Percentiles rank a stretch among this genome's conserved stretches.
Evolutionary conservation across 2,888 invertebrate species (phyloP).

Genomic region (Lacanobia oleracea): DNA sequence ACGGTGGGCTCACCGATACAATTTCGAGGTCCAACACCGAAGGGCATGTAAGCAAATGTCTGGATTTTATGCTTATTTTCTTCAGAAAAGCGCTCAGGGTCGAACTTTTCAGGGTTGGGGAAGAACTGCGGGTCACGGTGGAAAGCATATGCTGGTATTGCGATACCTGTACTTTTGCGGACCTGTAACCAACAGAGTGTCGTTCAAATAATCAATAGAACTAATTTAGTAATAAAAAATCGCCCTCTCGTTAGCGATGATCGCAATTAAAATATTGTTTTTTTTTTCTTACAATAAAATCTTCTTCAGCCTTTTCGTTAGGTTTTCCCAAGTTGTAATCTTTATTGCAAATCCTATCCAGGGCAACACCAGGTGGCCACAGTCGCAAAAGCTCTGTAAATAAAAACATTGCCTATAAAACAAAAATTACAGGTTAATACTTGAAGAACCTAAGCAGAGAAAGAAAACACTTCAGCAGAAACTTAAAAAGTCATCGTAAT

Average conservation of each 20-base stretch:
- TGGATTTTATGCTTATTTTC: conserved; percentile 84
- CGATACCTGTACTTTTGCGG: conserved; percentile 46
- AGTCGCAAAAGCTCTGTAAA: conserved; percentile 23
- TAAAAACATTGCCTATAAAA: neutral
- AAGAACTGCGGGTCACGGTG: conserved; percentile 72
- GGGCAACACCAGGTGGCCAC: conserved; percentile 83
- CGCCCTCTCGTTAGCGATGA: neutral
- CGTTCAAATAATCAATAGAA: too few relatives aligned
- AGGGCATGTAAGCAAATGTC: conserved; percentile 81
- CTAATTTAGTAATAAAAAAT: too few relatives aligned
- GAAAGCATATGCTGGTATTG: conserved; percentile 44
- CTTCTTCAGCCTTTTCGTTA: conserved; percentile 71
- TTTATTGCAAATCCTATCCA: conserved; percentile 88
- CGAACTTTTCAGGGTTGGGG: conserved; percentile 87
- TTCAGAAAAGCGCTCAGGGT: conserved; percentile 90
- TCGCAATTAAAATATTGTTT: neutral
- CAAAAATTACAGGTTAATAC: too few relatives aligned
- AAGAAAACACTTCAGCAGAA: too few relatives aligned
- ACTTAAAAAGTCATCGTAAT: neutral
- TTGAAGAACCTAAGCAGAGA: too few relatives aligned
- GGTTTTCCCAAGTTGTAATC: conserved; percentile 85
- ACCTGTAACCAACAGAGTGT: conserved; percentile 13
- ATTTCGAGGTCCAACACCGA: conserved; percentile 90
- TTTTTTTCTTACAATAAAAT: conserved; percentile 75
- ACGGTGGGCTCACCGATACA: conserved; percentile 84